Evolutionary conservation across 2,888 invertebrate species (phyloP), one percentile per base, ranked within the genome.

Genomic region (Erpobdella octoculata): DNA sequence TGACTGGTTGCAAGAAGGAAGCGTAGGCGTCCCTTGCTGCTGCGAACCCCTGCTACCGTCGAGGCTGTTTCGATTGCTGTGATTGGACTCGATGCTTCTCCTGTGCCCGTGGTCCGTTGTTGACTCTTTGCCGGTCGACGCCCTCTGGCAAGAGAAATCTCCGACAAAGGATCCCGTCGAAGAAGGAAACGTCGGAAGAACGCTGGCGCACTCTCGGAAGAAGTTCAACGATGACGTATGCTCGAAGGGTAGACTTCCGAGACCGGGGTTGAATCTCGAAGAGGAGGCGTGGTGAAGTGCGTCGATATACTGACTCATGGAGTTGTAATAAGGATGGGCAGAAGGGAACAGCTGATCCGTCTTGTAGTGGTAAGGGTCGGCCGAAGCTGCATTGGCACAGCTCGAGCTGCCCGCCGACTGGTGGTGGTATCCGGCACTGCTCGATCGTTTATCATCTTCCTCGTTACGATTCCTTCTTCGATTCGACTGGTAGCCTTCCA

Each of bases 371-470:
- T 21, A 28, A 53, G 21, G 21, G 9, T 18, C 41, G 21, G 21
- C 53, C 1, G 53, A 18, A 21, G 21, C 21, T 25, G 21, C 53
- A 28, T 8, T 12, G 4, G 53, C 8, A 53, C 28, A 25, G 18
- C 53, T n/a, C 18, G 53, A 1, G 8, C 28, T 25, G 53, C 18
- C 15, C 21, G 8, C 8, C 21, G 1, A 6, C 9, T 5, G 1
- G 21, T 53, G 53, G n/a, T 53, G 53, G 18, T 53, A 53, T 53
- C 53, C 53, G 53, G 28, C 53, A 8, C 53, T 53, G 53, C 28
- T 53, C 53, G 53, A 53, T 53, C 53, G 21, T 53, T 53, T 53
- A 28, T 53, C 53, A 6, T 53, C 53, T 28, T 53, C 53, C 28
- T 53, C 53, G 53, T 53, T 53, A 25, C 53, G 2, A n/a, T 28